phyloP scores from a whole-genome alignment of 2,797 vertebrate species.

The Sebastiscus tertius region DNA sequence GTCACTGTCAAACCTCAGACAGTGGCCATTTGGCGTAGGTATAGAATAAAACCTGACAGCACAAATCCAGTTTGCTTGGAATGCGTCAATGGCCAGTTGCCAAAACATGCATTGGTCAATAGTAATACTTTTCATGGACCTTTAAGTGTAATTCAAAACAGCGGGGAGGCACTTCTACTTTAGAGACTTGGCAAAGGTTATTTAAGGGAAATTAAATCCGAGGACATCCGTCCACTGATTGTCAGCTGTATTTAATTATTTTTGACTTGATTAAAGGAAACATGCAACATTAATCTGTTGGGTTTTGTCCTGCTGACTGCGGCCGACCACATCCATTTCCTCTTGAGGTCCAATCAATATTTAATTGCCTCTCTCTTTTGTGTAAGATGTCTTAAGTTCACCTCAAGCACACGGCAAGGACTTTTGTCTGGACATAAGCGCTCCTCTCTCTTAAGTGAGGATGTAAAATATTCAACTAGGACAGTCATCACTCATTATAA shows the following conservation, averaged over 20 bases:
- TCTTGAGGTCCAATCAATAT: constrained; percentile 58
- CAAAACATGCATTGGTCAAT: constrained; percentile 10
- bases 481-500: constrained; percentile 26
- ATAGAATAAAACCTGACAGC: constrained; percentile 2
- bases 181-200: constrained; percentile 11
- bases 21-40: neutral
- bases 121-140: neutral
- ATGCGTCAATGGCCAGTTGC: constrained; percentile 9
- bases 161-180: neutral
- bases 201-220: constrained; percentile 9
- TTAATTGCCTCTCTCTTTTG: constrained; percentile 55
- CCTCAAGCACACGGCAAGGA: constrained; percentile 42
- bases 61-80: constrained; percentile 18
- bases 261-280: constrained; percentile 45
- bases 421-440: constrained; percentile 32
- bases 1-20: neutral
- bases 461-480: constrained; percentile 41
- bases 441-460: neutral
- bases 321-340: constrained; percentile 33
- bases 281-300: constrained; percentile 38
- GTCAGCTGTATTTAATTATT: constrained; percentile 18
- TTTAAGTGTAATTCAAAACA: constrained; percentile 16
- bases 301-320: constrained; percentile 56
- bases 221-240: neutral
- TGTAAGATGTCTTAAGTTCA: constrained; percentile 41